A percentile compares a stretch with the other conserved stretches of the same genome.
Conservation (phyloP, 2,113 vertebrate genomes). For the Pseudolaguvia tuberculata region DNA sequence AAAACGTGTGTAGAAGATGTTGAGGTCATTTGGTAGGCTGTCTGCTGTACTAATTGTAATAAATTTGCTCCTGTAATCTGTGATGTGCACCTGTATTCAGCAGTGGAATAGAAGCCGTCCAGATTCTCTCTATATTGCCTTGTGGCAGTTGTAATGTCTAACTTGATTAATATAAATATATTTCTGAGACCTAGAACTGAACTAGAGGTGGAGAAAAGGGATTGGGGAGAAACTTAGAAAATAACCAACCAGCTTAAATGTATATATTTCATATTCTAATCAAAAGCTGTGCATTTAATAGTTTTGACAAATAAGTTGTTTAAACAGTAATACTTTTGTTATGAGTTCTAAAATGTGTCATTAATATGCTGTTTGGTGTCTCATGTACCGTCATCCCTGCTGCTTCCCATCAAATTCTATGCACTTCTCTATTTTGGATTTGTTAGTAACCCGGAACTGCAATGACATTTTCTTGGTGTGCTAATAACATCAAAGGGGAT, state of each 20-base stretch:
- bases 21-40: too few species aligned
- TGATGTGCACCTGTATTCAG: too few species aligned
- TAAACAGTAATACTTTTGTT: neutral
- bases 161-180: neutral
- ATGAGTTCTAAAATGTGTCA: neutral
- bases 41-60: too few species aligned
- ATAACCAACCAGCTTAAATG: neutral
- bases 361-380: conserved; percentile 3
- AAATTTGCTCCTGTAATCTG: too few species aligned
- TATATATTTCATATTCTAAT: too few species aligned
- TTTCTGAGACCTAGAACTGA: neutral
- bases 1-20: too few species aligned
- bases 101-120: too few species aligned
- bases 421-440: neutral
- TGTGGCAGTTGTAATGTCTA: too few species aligned
- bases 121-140: too few species aligned
- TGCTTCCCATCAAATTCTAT: conserved; percentile 1
- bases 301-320: neutral
- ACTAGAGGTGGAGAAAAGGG: neutral
- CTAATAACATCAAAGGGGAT: neutral
- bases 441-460: neutral
- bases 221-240: neutral
- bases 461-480: neutral
- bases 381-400: neutral
- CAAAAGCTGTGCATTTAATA: neutral